Evolutionary conservation across 2,888 invertebrate genomes (phyloP), one percentile per base, ranked within the genome.

Genomic region (Eumacrocentrus americanus): DNA sequence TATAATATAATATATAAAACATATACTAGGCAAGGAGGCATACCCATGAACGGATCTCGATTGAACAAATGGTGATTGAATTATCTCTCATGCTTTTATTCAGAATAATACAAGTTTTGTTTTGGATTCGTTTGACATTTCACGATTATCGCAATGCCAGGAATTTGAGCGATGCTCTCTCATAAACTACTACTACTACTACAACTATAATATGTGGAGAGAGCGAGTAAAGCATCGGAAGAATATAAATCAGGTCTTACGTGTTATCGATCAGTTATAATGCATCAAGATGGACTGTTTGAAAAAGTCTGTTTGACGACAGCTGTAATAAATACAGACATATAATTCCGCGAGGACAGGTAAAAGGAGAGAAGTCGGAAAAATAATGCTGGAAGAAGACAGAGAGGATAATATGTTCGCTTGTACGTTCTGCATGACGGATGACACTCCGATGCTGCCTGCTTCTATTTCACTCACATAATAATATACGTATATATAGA

Each of bases 241-340:
- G 65, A 70, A 69, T 70, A 68, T 70, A 69, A 70, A 69, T 71
- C 70, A 70, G 69, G 62, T 68, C 52, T 68, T 69, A 65, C 68
- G 64, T 64, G 69, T 70, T 66, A 71, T 70, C 71, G 70, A 71
- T 71, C 71, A 68, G 71, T 69, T 9, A 65, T 64, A 68, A 68
- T 67, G 64, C 65, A 70, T 67, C 54, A 42, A 54, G 34, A 40
- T 54, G 35, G 22, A 46, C 23, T 35, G 37, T n/a, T 44, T 44
- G 20, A 54, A 54, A 54, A 56, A 56, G 55, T 46, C 55, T 35
- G 44, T 57, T 51, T 42, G 61, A 23, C 37, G 47, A 57, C 61
- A 38, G 47, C 52, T 38, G 53, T 57, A 22, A 53, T 47, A 47
- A 47, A 56, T 53, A 48, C 52, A 34, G 61, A 47, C 25, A 53